Percentiles rank a stretch among this genome's conserved stretches.
Evolutionary conservation across 92 coral and sea anemone species (phyloP).

Genomic region (Paramuricea clavata): DNA sequence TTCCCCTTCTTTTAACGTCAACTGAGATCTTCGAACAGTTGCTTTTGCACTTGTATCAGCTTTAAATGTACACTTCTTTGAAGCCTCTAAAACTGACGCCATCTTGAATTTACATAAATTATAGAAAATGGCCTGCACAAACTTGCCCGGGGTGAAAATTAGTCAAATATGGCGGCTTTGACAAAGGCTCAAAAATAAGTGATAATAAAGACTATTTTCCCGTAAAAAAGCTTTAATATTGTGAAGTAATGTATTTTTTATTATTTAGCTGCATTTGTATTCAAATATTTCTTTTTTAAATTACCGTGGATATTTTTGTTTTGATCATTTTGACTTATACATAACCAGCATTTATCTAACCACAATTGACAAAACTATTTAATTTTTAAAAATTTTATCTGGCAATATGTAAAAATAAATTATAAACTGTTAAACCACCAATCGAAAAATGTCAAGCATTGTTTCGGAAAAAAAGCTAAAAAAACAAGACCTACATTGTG

Average conservation of each 20-base stretch:
- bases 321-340: slow-evolving; percentile 21
- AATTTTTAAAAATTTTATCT: not conserved
- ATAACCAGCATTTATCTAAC: slow-evolving; percentile 16
- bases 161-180: not conserved
- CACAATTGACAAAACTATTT: not conserved
- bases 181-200: not conserved
- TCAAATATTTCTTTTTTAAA: not conserved
- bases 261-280: not conserved
- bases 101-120: not conserved
- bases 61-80: not conserved
- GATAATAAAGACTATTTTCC: not conserved
- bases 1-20: not conserved
- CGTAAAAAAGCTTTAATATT: not conserved
- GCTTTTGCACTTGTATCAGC: not conserved
- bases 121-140: not conserved
- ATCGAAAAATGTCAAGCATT: not conserved
- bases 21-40: slow-evolving; percentile 4
- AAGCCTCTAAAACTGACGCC: not conserved
- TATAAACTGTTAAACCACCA: not conserved
- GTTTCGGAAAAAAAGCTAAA: not conserved
- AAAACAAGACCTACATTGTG: slow-evolving; percentile 6
- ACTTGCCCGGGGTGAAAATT: not conserved
- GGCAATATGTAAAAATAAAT: not conserved
- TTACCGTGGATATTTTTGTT: not conserved
- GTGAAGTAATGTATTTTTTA: not conserved